phyloP scores from a whole-genome alignment of 2,113 vertebrate genomes.

The Crotophaga sulcirostris region DNA sequence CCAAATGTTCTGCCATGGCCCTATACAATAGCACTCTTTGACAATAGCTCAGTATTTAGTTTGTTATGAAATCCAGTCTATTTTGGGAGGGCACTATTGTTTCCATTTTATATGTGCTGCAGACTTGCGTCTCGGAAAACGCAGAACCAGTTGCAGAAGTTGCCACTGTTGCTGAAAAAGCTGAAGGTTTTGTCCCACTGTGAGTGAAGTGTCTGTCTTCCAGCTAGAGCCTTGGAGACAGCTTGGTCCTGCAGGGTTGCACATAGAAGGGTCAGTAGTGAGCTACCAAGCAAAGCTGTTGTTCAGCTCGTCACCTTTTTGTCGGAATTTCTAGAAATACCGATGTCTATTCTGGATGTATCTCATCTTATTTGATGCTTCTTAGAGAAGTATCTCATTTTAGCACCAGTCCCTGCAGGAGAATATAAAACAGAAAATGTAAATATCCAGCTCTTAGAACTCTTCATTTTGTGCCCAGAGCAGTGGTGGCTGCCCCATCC shows the following conservation, averaged over 20 bases:
- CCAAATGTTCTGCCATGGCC: constrained; percentile 56
- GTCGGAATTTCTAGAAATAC: background rate
- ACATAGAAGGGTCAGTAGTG: background rate
- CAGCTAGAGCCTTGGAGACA: background rate
- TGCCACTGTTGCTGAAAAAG: background rate
- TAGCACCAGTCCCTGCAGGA: background rate
- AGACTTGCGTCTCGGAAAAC: background rate
- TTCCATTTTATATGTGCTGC: constrained; percentile 31
- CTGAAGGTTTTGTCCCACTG: background rate
- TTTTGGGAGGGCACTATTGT: constrained; percentile 65
- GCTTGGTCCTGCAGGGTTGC: background rate
- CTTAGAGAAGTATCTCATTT: background rate
- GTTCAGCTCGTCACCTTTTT: background rate
- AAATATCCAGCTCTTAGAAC: background rate
- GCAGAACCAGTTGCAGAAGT: background rate
- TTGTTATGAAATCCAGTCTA: constrained; percentile 61
- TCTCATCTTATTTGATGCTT: background rate
- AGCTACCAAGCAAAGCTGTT: background rate
- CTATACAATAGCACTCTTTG: constrained; percentile 33
- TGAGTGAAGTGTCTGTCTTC: background rate
- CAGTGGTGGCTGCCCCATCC: too few relatives aligned
- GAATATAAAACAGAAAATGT: background rate
- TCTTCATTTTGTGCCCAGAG: background rate
- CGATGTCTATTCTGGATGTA: background rate
- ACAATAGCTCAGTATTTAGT: constrained; percentile 44